phyloP scores from a whole-genome alignment of 53 echinoderm and acorn worm species.

The Paracentrotus lividus region DNA sequence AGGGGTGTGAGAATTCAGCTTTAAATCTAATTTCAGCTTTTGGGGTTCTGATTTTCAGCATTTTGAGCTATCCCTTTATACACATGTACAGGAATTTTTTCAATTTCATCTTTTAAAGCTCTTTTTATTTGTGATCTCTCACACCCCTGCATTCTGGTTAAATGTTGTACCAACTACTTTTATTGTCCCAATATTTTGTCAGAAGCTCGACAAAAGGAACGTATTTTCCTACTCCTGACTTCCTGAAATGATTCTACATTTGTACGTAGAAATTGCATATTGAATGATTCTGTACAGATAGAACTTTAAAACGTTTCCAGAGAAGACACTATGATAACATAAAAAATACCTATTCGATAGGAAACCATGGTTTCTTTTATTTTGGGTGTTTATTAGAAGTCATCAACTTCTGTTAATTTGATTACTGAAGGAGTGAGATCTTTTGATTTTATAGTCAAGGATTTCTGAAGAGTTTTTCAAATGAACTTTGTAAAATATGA shows the following conservation, averaged over 20 bases:
- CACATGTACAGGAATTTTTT: no score
- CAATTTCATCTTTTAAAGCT: no score
- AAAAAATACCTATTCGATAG: background rate
- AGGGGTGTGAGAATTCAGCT: no score
- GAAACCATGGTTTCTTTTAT: background rate
- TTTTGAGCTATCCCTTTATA: no score
- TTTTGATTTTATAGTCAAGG: background rate
- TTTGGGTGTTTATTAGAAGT: background rate
- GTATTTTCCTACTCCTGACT: background rate
- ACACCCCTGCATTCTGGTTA: no score
- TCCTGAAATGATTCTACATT: background rate
- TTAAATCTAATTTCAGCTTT: no score
- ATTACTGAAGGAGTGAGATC: background rate
- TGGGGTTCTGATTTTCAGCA: no score
- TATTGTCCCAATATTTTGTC: no score
- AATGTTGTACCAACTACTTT: no score
- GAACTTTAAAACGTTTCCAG: background rate
- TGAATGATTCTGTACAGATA: background rate
- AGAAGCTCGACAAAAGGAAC: no score
- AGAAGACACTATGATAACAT: background rate
- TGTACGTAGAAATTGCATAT: background rate
- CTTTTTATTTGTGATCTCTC: no score
- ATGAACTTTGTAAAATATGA: conserved; percentile 5
- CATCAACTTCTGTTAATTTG: background rate
- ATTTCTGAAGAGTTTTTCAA: background rate